A percentile compares a stretch with the other conserved stretches of the same genome.
Conservation (phyloP, 2,888 invertebrate species). For the Tipula confusa region DNA sequence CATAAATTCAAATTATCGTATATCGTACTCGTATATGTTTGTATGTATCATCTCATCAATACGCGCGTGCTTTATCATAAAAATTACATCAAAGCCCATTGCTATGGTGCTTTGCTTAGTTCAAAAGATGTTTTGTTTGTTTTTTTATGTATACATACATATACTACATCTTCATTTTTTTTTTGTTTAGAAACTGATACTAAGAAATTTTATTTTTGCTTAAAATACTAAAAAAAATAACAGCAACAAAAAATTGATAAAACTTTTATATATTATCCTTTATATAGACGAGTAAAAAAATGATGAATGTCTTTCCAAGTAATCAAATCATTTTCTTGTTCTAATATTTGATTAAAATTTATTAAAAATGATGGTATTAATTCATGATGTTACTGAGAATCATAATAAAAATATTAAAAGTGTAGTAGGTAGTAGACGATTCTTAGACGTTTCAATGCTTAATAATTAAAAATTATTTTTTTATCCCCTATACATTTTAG, state of each 20-base stretch:
- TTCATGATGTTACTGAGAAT: background rate
- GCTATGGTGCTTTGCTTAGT: background rate
- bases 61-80: background rate
- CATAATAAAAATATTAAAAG: background rate
- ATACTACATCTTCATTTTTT: background rate
- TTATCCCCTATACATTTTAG: background rate
- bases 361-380: slow-evolving; percentile 3
- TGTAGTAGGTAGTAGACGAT: background rate
- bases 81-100: slow-evolving; percentile 9
- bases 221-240: background rate
- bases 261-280: background rate
- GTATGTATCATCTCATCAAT: background rate
- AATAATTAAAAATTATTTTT: background rate
- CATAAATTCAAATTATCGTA: background rate
- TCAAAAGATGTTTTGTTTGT: background rate
- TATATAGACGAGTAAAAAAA: background rate
- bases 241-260: background rate
- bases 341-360: background rate
- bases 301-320: slow-evolving; percentile 20
- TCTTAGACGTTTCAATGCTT: background rate
- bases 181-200: background rate
- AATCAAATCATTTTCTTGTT: background rate
- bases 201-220: background rate
- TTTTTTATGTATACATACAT: background rate
- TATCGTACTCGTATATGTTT: too few species aligned